phyloP scores from a whole-genome alignment of 2,113 vertebrate species.

The Campylorhamphus procurvoides region DNA sequence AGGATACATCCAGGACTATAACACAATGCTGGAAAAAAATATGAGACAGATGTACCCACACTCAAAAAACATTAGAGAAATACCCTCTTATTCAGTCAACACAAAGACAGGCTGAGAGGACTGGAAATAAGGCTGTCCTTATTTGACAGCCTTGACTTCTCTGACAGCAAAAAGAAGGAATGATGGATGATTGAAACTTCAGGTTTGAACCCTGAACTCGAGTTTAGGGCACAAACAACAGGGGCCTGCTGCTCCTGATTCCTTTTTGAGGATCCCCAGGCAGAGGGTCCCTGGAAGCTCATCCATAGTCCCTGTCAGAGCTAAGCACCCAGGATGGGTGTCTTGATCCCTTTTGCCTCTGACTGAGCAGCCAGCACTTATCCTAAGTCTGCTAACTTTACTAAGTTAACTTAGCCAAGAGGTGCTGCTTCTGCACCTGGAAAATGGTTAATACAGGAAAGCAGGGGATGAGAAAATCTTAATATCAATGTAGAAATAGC shows the following conservation, averaged over 20 bases:
- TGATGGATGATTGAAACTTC: background rate
- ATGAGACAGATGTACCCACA: background rate
- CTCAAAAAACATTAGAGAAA: background rate
- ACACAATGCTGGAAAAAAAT: accelerated
- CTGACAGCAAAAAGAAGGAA: background rate
- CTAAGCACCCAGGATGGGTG: background rate
- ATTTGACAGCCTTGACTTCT: background rate
- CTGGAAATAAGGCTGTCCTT: background rate
- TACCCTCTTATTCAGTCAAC: background rate
- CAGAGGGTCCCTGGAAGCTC: background rate
- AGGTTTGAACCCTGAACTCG: background rate
- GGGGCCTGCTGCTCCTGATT: background rate
- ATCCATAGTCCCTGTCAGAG: background rate
- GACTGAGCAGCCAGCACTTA: background rate
- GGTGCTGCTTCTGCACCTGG: background rate
- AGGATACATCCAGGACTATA: background rate
- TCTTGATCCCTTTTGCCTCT: background rate
- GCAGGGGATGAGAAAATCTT: accelerated
- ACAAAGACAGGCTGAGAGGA: background rate
- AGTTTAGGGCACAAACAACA: background rate
- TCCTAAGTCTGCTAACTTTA: background rate
- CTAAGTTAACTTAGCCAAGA: background rate
- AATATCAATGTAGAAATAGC: background rate
- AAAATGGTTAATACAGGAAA: background rate
- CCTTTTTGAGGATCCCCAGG: background rate